Base-by-base conservation (phyloP, 2,113 vertebrate species). In the Caretta caretta region DNA sequence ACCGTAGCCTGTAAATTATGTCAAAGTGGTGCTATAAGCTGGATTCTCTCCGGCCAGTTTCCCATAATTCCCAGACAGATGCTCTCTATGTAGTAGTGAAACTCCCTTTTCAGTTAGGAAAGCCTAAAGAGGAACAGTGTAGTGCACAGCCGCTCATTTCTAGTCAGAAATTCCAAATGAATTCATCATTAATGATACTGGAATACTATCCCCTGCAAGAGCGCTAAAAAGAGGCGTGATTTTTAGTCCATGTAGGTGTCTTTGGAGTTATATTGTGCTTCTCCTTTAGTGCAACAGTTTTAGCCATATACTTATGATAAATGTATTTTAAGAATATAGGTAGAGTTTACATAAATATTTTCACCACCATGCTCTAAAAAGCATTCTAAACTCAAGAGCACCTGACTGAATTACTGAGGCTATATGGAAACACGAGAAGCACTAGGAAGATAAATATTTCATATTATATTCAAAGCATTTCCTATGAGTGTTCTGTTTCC, bases 401-500 rank as follows among this genome's bases (percentile, higher is more conserved):
- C 86, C 89, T 86, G 49, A 94, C 59, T 14, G 17, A 88, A 84
- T 88, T 93, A 87, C 65, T 53, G 87, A 90, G 86, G 49, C n/a
- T 88, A 13, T 25, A 78, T 1, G 1, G 78, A 91, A 96, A 88
- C 49, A 25, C 84, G 84, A 96, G 90, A 90, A 83, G 75, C 93
- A 81, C 27, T 92, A 86, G 85, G 82, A 97, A 85, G 80, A 96
- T 4, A 76, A 88, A 87, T 56, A 84, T 85, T 94, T 92, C 75
- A 49, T 84, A 35, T 84, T 86, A 42, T 49, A 86, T 78, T 85
- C 86, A 90, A 62, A 96, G 87, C 83, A 62, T 93, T 97, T 96
- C 80, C 92, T 89, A 35, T 75, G 91, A 93, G 87, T 89, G 79
- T 42, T 87, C 50, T 91, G 35, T 87, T 95, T 96, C 89, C 80